These are phyloP conservation scores for Synanthedon myopaeformis DNA, from an alignment of 2,888 invertebrate genomes.

Conservation along the genomic window DNA sequence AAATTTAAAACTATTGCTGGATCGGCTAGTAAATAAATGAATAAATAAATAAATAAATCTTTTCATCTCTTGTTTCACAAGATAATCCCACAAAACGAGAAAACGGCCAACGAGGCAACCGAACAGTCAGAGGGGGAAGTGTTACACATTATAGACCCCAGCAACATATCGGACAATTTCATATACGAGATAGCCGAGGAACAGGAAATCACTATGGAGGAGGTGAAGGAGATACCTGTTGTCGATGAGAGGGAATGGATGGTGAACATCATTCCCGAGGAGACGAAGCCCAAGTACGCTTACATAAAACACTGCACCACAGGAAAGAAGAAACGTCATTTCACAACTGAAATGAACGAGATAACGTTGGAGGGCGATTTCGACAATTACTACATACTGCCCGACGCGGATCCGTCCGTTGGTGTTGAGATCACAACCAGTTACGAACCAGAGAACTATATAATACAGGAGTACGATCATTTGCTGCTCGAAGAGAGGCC, in stretches of 20 bases:
- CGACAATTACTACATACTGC: conserved; percentile 60
- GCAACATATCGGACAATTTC: conserved; percentile 45
- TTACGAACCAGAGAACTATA: conserved; percentile 55
- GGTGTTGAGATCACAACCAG: conserved; percentile 57
- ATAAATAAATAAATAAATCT: no score
- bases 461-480: conserved; percentile 52
- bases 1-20: no score
- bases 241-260: conserved; percentile 44
- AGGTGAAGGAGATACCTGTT: conserved; percentile 46
- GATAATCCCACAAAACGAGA: conserved; percentile 24
- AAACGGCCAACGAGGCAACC: conserved; percentile 2
- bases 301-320: conserved; percentile 55
- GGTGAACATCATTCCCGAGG: conserved; percentile 51
- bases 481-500: conserved; percentile 46
- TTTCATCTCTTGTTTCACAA: no score
- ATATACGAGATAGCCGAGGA: conserved; percentile 64
- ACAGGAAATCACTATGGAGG: conserved; percentile 60
- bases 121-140: conserved; percentile 23
- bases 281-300: conserved; percentile 47
- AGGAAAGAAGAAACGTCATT: conserved; percentile 55
- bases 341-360: conserved; percentile 54
- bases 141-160: conserved; percentile 44
- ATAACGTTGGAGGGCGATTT: conserved; percentile 52
- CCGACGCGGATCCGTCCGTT: conserved; percentile 54
- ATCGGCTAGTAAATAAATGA: no score